phyloP scores from a whole-genome alignment of 2,113 vertebrate species.

The Atractosteus spatula region DNA sequence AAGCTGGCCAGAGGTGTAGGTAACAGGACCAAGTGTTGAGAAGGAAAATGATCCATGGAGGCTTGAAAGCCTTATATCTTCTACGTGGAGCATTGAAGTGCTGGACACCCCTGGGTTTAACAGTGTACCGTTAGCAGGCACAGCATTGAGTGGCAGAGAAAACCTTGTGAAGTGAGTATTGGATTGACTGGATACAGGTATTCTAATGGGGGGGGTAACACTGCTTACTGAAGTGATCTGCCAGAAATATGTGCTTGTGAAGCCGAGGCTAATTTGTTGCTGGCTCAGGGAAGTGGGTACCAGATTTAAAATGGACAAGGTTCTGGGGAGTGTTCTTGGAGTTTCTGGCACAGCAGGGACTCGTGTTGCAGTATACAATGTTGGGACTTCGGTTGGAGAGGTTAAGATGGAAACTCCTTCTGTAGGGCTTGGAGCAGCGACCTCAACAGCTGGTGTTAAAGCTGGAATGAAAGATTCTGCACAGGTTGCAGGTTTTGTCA shows the following conservation, averaged over 20 bases:
- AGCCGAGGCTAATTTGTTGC: not conserved
- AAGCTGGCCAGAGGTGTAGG: not conserved
- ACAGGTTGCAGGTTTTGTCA: not conserved
- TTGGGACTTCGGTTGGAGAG: not conserved
- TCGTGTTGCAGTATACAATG: not conserved
- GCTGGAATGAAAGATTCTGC: not conserved
- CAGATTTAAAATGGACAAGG: not conserved
- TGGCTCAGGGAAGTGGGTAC: not conserved
- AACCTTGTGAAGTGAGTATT: not conserved
- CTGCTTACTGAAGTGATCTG: not conserved
- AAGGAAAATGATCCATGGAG: not conserved
- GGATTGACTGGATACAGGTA: not conserved
- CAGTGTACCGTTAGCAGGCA: not conserved
- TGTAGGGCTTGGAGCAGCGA: not conserved
- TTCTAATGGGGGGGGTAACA: not conserved
- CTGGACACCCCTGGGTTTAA: not conserved
- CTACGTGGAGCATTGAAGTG: not conserved
- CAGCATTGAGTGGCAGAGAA: not conserved
- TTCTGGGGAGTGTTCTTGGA: no score
- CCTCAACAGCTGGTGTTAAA: not conserved
- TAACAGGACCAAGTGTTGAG: not conserved
- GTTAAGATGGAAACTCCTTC: not conserved
- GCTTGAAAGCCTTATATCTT: not conserved
- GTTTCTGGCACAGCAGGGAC: not conserved
- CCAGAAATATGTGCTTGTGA: not conserved